Evolutionary conservation across 2,113 vertebrate species (phyloP).

Genomic region (Leptosomus discolor): DNA sequence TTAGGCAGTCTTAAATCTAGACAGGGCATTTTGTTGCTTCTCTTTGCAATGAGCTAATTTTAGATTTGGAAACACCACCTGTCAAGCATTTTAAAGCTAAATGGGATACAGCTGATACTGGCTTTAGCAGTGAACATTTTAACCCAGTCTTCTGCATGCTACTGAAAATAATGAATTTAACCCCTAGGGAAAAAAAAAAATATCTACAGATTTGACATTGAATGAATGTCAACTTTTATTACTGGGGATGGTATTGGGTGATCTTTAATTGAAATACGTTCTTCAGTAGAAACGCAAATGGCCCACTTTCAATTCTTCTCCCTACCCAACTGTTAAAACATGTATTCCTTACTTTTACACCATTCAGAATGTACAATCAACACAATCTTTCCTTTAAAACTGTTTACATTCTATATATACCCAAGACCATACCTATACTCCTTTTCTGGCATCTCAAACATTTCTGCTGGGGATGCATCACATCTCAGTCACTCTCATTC

Average conservation of each 20-base stretch:
- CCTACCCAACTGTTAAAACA: neutral
- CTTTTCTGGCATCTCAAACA: neutral
- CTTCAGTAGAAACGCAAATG: neutral
- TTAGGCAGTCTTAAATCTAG: neutral
- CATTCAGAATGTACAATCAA: neutral
- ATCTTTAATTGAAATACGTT: neutral
- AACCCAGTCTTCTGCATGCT: neutral
- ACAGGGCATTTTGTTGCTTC: neutral
- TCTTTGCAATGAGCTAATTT: neutral
- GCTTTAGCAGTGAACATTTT: neutral
- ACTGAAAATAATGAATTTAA: neutral
- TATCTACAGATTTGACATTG: neutral
- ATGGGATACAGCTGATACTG: neutral
- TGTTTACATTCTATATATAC: neutral
- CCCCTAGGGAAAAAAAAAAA: neutral
- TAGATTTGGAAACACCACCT: neutral
- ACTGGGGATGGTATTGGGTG: neutral
- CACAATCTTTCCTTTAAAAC: neutral
- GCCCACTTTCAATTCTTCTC: neutral
- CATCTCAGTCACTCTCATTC: neutral
- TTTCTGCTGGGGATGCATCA: neutral
- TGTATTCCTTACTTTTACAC: neutral
- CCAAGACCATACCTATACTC: neutral
- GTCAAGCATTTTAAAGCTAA: neutral
- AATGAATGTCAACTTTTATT: neutral